Evolutionary conservation across 1,140 invertebrate species (phyloP).

Genomic region (Trichomalopsis sarcophagae): DNA sequence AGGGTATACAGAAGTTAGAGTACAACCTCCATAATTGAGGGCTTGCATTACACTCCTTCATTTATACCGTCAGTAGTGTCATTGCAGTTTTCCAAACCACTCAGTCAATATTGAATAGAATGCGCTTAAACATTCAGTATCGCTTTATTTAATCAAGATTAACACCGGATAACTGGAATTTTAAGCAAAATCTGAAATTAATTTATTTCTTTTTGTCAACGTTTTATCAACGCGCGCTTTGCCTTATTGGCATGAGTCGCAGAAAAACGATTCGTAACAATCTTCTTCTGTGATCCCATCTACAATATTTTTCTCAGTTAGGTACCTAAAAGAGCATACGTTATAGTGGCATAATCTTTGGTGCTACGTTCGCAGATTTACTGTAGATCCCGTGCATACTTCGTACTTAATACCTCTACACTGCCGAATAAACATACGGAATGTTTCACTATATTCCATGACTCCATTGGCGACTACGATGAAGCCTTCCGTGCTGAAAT

Average conservation of each 20-base stretch:
- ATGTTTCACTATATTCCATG: conserved; percentile 45
- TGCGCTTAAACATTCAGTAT: no score
- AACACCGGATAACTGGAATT: no score
- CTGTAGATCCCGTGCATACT: neutral
- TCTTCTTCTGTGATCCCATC: conserved; percentile 40
- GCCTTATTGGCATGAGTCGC: conserved; percentile 65
- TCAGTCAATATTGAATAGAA: no score
- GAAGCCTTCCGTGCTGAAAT: neutral
- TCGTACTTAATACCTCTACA: neutral
- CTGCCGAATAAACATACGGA: conserved; percentile 39
- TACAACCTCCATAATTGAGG: no score
- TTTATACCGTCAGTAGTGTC: no score
- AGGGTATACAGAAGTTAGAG: no score
- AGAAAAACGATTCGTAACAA: conserved; percentile 50
- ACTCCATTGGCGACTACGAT: conserved; percentile 48
- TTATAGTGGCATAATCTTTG: conserved; percentile 45
- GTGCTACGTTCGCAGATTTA: conserved; percentile 45
- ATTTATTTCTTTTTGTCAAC: conserved; percentile 28
- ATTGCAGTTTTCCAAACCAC: no score
- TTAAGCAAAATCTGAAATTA: no score
- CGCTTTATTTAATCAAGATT: no score
- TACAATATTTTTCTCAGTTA: neutral
- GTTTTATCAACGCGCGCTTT: conserved; percentile 54
- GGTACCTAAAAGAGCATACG: neutral
- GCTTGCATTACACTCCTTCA: no score